These are phyloP conservation scores for Gobiocypris rarus DNA, from an alignment of 2,113 vertebrate genomes.

Conservation along the genomic window DNA sequence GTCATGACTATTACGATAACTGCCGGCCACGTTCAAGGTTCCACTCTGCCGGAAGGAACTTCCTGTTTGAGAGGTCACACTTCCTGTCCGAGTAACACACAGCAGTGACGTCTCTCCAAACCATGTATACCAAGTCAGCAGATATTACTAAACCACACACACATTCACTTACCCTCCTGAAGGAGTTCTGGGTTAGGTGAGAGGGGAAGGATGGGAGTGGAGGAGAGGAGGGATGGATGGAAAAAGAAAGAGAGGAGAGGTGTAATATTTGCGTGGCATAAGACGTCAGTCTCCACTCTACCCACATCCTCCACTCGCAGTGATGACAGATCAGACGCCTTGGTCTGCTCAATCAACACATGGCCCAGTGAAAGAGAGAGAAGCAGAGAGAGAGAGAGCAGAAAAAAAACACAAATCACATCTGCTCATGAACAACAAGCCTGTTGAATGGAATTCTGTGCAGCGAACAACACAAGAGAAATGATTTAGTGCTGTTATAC, in stretches of 20 bases:
- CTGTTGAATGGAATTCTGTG: background rate
- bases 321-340: conserved; percentile 43
- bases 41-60: conserved; percentile 29
- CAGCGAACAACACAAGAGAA: background rate
- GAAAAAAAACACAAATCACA: conserved; percentile 10
- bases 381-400: conserved; percentile 10
- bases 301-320: conserved; percentile 36
- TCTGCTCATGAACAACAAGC: conserved; percentile 8
- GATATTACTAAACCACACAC: conserved; percentile 24
- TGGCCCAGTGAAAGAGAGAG: background rate
- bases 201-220: conserved; percentile 18
- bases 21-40: conserved; percentile 34
- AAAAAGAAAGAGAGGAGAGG: conserved; percentile 27
- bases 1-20: conserved; percentile 36
- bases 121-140: conserved; percentile 29
- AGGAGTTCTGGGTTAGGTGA: conserved; percentile 19
- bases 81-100: conserved; percentile 36
- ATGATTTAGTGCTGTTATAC: too few relatives aligned
- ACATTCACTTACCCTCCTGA: conserved; percentile 14
- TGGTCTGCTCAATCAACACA: conserved; percentile 44
- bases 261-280: conserved; percentile 38
- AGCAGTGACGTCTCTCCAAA: conserved; percentile 30
- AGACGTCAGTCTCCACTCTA: background rate
- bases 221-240: conserved; percentile 39
- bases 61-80: conserved; percentile 45